phyloP scores from a whole-genome alignment of 1,140 invertebrate genomes.

The Diabrotica virgifera region DNA sequence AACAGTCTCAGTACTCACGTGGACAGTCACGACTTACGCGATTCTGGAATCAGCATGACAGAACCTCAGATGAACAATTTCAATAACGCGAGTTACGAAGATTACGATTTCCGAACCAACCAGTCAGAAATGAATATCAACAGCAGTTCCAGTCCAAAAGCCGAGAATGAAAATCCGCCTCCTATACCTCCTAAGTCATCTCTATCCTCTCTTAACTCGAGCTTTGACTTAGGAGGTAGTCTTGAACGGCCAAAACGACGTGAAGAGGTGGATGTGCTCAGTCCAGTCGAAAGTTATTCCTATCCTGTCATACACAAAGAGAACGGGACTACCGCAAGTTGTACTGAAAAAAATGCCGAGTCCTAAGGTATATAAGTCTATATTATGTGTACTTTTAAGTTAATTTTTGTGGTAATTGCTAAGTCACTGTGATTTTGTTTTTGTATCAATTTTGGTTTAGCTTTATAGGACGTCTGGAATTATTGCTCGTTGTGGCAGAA shows the following conservation, averaged over 20 bases:
- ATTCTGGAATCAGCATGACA: constrained; percentile 57
- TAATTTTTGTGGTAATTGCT: neutral
- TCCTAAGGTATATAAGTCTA: constrained; percentile 11
- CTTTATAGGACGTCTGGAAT: neutral
- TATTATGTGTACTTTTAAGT: constrained; percentile 2
- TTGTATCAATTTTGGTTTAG: neutral
- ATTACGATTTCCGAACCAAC: constrained; percentile 54
- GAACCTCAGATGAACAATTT: constrained; percentile 52
- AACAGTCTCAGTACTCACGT: constrained; percentile 33
- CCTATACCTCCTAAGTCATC: constrained; percentile 56
- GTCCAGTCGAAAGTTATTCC: constrained; percentile 31
- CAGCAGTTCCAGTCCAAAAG: constrained; percentile 42
- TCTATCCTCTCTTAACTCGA: constrained; percentile 29
- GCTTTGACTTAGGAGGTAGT: constrained; percentile 31
- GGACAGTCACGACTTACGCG: constrained; percentile 51
- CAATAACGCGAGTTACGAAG: constrained; percentile 57
- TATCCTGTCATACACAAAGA: constrained; percentile 27
- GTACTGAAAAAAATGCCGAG: constrained; percentile 5
- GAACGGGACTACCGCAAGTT: constrained; percentile 6
- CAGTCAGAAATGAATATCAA: constrained; percentile 48
- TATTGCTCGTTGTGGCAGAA: too few species aligned
- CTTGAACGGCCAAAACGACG: constrained; percentile 27
- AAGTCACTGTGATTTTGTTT: constrained; percentile 10
- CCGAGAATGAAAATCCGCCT: constrained; percentile 52
- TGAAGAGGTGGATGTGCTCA: constrained; percentile 24